Evolutionary conservation across 2,888 invertebrate genomes (phyloP).

Genomic region (Clepsis dumicolana): DNA sequence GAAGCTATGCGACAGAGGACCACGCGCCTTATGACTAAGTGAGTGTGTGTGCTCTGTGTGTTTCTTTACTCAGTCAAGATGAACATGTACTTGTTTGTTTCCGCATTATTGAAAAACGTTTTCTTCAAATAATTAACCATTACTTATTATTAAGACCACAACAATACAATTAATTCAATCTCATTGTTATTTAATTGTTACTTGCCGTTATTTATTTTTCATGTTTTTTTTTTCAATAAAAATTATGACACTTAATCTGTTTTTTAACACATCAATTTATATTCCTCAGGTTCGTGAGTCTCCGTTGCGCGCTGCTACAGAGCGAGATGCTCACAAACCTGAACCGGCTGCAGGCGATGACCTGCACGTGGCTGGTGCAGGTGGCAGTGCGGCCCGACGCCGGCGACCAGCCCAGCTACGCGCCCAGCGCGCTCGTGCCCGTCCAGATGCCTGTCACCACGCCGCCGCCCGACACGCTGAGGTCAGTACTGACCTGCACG

Average conservation of each 20-base stretch:
- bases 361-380: slow-evolving; percentile 94
- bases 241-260: too few relatives aligned
- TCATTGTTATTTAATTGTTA: too few relatives aligned
- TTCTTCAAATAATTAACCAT: too few relatives aligned
- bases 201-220: too few relatives aligned
- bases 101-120: too few relatives aligned
- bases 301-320: slow-evolving; percentile 91
- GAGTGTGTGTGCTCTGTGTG: too few relatives aligned
- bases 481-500: slow-evolving; percentile 67
- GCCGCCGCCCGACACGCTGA: slow-evolving; percentile 88
- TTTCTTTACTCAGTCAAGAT: too few relatives aligned
- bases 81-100: too few relatives aligned
- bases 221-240: too few relatives aligned
- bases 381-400: slow-evolving; percentile 87
- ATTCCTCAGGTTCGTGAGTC: slow-evolving; percentile 87
- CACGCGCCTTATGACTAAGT: slow-evolving; percentile 88
- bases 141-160: too few relatives aligned
- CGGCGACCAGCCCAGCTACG: slow-evolving; percentile 79
- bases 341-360: slow-evolving; percentile 92
- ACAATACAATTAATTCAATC: too few relatives aligned
- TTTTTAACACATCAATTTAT: not conserved
- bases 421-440: slow-evolving; percentile 85
- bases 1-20: slow-evolving; percentile 88
- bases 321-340: slow-evolving; percentile 90
- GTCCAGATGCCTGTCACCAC: slow-evolving; percentile 88